phyloP scores from a whole-genome alignment of 2,888 invertebrate genomes.

The Himalopsyche anomala region DNA sequence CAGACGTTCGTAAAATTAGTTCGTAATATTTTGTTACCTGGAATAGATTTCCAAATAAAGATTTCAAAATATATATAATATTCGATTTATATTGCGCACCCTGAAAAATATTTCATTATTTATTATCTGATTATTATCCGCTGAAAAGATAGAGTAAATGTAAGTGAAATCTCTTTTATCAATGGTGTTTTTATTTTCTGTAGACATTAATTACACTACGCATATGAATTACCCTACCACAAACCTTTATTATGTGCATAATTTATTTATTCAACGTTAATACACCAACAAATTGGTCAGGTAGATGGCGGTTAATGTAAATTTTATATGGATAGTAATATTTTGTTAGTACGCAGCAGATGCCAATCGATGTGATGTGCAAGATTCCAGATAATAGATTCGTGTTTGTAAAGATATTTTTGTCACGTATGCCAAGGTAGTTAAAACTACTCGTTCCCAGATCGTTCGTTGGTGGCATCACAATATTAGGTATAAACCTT shows the following conservation, averaged over 20 bases:
- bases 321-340: neutral
- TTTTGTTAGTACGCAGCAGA: neutral
- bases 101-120: too few species aligned
- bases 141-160: too few species aligned
- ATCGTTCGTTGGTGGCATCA: slow-evolving; percentile 38
- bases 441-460: slow-evolving; percentile 30
- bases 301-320: neutral
- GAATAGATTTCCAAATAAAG: too few species aligned
- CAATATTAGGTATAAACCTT: neutral
- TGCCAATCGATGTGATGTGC: slow-evolving; percentile 37
- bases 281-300: neutral
- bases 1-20: too few species aligned
- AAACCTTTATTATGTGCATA: neutral
- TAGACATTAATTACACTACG: neutral
- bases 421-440: neutral
- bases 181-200: too few species aligned
- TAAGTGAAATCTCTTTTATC: too few species aligned
- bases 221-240: slow-evolving; percentile 6
- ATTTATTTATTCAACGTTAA: neutral
- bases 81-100: too few species aligned
- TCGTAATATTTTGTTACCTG: too few species aligned
- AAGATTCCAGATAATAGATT: slow-evolving; percentile 15
- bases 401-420: slow-evolving; percentile 15
- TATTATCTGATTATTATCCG: too few species aligned
- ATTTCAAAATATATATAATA: too few species aligned